These are phyloP conservation scores for Apostichopus japonicus DNA, from an alignment of 35 echinoderm and acorn worm species.

Conservation along the genomic window DNA sequence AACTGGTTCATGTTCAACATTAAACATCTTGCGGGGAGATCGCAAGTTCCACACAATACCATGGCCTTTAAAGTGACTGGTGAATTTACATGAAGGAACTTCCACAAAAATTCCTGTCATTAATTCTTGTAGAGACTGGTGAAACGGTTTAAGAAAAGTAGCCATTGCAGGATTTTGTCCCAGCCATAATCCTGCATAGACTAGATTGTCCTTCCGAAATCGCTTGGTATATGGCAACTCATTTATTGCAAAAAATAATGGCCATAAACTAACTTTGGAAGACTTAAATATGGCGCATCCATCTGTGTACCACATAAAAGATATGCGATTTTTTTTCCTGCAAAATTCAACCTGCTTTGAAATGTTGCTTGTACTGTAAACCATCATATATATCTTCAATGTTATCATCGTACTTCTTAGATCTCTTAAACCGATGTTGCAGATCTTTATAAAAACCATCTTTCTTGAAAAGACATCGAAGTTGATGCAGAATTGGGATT, in stretches of 20 bases:
- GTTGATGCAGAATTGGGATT: conserved; percentile 21
- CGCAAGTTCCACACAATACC: conserved; percentile 36
- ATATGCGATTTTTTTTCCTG: conserved; percentile 4
- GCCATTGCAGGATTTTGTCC: conserved; percentile 42
- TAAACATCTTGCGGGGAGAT: conserved; percentile 11
- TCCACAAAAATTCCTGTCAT: not conserved
- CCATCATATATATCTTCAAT: conserved; percentile 66
- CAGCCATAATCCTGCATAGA: conserved; percentile 22
- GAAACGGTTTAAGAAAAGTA: conserved; percentile 49
- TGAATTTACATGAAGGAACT: not conserved
- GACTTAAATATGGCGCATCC: conserved; percentile 37
- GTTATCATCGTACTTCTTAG: not conserved
- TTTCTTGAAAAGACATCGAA: not conserved
- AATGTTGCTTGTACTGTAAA: not conserved
- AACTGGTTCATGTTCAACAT: conserved; percentile 38
- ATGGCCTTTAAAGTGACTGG: not conserved
- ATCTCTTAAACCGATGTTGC: conserved; percentile 17
- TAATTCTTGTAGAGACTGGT: not conserved
- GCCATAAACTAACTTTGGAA: conserved; percentile 29
- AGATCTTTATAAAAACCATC: not conserved
- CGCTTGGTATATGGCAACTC: conserved; percentile 37
- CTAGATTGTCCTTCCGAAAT: not conserved
- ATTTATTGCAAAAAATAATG: conserved; percentile 45
- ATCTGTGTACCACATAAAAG: conserved; percentile 51
- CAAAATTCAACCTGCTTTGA: not conserved